A percentile compares a stretch with the other conserved stretches of the same genome.
phyloP scores from a whole-genome alignment of 2,888 invertebrate genomes.

The Thereva unica region DNA sequence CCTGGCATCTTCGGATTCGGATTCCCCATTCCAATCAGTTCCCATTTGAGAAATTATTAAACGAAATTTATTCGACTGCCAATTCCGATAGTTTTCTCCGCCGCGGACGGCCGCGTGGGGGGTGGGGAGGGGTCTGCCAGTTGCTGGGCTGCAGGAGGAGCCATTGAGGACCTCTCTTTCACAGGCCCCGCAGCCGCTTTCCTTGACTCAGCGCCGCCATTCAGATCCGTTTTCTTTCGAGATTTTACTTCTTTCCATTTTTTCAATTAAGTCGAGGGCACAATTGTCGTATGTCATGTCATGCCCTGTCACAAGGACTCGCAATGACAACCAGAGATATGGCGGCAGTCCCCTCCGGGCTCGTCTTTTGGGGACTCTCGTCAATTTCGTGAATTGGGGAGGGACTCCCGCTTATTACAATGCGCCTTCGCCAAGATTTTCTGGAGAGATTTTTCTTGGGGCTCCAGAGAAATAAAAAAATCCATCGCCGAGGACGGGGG shows the following conservation, averaged over 20 bases:
- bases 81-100: background rate
- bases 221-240: constrained; percentile 26
- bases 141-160: no score
- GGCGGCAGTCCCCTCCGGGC: constrained; percentile 17
- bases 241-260: constrained; percentile 32
- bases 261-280: constrained; percentile 41
- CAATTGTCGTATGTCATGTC: constrained; percentile 41
- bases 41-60: constrained; percentile 38
- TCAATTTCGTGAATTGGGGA: constrained; percentile 32
- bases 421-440: constrained; percentile 14
- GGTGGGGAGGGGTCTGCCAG: no score
- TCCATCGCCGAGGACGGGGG: no score
- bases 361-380: constrained; percentile 36
- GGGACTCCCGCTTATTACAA: constrained; percentile 12
- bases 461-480: no score
- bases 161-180: no score
- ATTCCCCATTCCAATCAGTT: constrained; percentile 24
- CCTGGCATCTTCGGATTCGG: background rate
- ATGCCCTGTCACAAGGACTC: constrained; percentile 38
- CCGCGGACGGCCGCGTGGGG: no score
- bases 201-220: constrained; percentile 5
- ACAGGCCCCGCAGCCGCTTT: background rate
- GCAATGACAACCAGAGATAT: constrained; percentile 33
- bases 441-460: no score
- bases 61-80: constrained; percentile 27